phyloP scores from a whole-genome alignment of 2,888 invertebrate species.

The Troides helena region DNA sequence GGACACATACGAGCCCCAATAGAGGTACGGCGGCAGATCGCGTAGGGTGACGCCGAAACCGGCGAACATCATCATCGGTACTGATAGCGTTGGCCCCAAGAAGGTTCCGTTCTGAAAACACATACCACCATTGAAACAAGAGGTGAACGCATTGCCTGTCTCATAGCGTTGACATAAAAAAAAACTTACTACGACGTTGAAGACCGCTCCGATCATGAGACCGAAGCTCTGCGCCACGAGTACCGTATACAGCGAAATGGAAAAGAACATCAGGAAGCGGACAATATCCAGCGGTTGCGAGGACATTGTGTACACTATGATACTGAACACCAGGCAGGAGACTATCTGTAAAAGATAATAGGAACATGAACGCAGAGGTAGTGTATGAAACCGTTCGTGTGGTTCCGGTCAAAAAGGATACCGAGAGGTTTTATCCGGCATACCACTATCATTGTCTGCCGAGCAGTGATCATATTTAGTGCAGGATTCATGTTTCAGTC shows the following conservation, averaged over 20 bases:
- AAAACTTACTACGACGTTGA: slow-evolving; percentile 88
- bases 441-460: too few relatives aligned
- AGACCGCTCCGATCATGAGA: slow-evolving; percentile 93
- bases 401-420: too few relatives aligned
- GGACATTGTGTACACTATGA: slow-evolving; percentile 93
- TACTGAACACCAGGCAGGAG: slow-evolving; percentile 85
- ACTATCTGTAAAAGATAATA: slow-evolving; percentile 68
- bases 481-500: too few relatives aligned
- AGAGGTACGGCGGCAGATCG: slow-evolving; percentile 91
- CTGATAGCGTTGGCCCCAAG: slow-evolving; percentile 93
- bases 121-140: background rate
- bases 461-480: too few relatives aligned
- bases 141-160: too few relatives aligned
- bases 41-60: slow-evolving; percentile 95
- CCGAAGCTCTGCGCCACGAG: slow-evolving; percentile 96
- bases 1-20: slow-evolving; percentile 95
- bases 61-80: slow-evolving; percentile 98
- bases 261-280: slow-evolving; percentile 92
- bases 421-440: too few relatives aligned
- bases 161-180: too few relatives aligned
- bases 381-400: too few relatives aligned
- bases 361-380: too few relatives aligned
- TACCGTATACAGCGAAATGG: slow-evolving; percentile 89
- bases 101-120: slow-evolving; percentile 93
- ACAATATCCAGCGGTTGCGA: slow-evolving; percentile 90